phyloP scores from a whole-genome alignment of 2,797 vertebrate genomes.

The Lacerta agilis region DNA sequence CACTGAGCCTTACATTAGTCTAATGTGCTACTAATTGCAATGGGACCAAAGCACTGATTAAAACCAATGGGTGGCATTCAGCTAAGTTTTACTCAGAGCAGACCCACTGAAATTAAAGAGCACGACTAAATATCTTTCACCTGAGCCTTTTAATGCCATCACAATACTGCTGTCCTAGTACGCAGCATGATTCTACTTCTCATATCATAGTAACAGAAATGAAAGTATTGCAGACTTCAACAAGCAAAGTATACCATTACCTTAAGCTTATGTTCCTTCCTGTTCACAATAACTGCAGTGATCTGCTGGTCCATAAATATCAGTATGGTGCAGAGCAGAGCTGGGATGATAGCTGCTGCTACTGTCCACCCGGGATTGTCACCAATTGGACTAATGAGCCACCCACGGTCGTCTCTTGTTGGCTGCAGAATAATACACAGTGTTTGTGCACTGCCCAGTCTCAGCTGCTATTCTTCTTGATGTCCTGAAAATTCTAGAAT shows the following conservation, averaged over 20 bases:
- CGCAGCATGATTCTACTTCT: neutral
- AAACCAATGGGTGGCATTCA: neutral
- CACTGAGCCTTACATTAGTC: neutral
- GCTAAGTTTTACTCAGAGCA: too few species aligned
- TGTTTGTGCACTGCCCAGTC: too few species aligned
- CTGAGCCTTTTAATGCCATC: neutral
- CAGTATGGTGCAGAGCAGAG: constrained; percentile 95
- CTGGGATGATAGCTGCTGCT: constrained; percentile 88
- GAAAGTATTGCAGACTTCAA: neutral
- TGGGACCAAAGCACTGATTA: neutral
- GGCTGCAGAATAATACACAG: constrained; percentile 78
- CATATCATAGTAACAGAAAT: neutral
- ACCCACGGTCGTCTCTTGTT: constrained; percentile 93
- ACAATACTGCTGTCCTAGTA: too few species aligned
- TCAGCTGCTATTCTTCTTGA: neutral
- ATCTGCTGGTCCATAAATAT: constrained; percentile 99
- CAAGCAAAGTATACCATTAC: constrained; percentile 69
- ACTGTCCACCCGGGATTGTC: constrained; percentile 96
- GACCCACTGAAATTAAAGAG: too few species aligned
- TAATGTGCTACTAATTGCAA: neutral
- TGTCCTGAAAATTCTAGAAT: neutral
- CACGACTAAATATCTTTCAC: neutral
- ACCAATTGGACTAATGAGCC: constrained; percentile 93
- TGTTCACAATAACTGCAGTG: constrained; percentile 94
- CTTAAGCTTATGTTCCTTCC: constrained; percentile 96